Evolutionary conservation across 1,140 invertebrate genomes (phyloP).

Genomic region (Cydia splendana): DNA sequence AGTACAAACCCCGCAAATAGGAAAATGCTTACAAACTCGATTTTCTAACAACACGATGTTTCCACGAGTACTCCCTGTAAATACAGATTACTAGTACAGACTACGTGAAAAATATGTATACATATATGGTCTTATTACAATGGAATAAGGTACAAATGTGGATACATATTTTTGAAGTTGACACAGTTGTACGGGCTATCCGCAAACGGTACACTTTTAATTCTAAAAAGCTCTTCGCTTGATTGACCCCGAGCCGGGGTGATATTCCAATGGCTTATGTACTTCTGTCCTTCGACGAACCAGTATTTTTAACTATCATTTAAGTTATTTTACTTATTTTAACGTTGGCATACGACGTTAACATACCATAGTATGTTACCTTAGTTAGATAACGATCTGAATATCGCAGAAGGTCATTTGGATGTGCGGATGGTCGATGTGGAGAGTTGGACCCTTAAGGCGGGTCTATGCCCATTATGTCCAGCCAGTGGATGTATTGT

Average conservation of each 20-base stretch:
- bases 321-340: too few species aligned
- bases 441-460: too few species aligned
- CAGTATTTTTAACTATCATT: background rate
- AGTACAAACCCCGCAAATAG: background rate
- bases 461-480: too few species aligned
- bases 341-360: too few species aligned
- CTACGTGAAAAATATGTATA: background rate
- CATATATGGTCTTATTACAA: background rate
- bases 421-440: too few species aligned
- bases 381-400: too few species aligned
- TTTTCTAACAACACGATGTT: constrained; percentile 41
- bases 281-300: background rate
- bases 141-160: background rate
- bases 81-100: constrained; percentile 51
- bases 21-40: constrained; percentile 13
- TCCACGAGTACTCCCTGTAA: constrained; percentile 50
- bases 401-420: too few species aligned
- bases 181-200: constrained; percentile 40
- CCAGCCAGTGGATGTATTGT: too few species aligned
- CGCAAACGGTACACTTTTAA: constrained; percentile 62
- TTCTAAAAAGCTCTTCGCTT: constrained; percentile 65
- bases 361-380: too few species aligned
- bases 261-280: background rate
- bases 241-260: constrained; percentile 49
- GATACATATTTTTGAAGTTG: background rate